phyloP scores from a whole-genome alignment of 2,113 vertebrate genomes.

The Ranitomeya imitator region DNA sequence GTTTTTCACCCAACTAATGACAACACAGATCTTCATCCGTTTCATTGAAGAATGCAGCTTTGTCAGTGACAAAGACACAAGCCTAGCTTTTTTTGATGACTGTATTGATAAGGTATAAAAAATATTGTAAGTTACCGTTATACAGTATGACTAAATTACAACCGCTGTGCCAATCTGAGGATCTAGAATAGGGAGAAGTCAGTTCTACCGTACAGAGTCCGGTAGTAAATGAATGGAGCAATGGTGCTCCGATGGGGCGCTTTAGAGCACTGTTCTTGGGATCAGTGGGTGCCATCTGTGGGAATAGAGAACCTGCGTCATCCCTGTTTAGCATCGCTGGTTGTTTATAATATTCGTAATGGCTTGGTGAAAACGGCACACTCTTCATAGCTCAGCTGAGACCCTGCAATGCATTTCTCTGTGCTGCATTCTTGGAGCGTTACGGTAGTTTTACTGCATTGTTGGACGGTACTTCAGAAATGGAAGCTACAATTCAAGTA shows the following conservation, averaged over 20 bases:
- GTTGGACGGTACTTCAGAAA: background rate
- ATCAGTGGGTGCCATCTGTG: too few species aligned
- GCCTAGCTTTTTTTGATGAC: constrained; percentile 97
- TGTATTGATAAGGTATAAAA: constrained; percentile 94
- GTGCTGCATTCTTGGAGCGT: background rate
- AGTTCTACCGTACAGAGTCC: background rate
- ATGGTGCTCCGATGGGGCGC: too few species aligned
- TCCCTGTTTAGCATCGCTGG: background rate
- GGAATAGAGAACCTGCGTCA: too few species aligned
- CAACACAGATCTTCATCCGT: constrained; percentile 97
- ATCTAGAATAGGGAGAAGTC: background rate
- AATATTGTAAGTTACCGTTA: background rate
- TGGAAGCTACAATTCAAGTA: background rate
- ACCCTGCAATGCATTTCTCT: background rate
- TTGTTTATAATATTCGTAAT: background rate
- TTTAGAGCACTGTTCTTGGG: too few species aligned
- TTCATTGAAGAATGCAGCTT: constrained; percentile 99
- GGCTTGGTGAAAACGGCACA: background rate
- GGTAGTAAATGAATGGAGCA: too few species aligned
- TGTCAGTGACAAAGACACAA: constrained; percentile 98
- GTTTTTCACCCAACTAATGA: constrained; percentile 92
- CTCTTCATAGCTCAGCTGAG: background rate
- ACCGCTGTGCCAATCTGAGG: too few species aligned
- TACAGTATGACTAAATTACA: too few species aligned
- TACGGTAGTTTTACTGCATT: background rate